Conservation (phyloP, 2,888 invertebrate species). For the Aricia artaxerxes region DNA sequence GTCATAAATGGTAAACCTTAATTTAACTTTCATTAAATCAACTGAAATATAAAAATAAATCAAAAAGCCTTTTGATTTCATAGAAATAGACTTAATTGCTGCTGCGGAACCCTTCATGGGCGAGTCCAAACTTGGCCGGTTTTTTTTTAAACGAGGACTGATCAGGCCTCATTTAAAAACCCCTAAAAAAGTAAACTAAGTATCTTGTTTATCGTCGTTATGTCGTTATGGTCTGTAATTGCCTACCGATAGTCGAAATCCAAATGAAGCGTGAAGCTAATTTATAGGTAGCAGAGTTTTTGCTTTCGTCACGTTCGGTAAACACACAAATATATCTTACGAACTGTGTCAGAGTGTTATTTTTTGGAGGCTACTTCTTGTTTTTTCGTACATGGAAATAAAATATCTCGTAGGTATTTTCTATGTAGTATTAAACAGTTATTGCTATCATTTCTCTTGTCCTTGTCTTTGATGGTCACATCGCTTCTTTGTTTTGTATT, state of each 20-base stretch:
- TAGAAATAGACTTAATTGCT: too few relatives aligned
- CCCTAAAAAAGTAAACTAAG: too few relatives aligned
- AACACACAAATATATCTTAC: conserved; percentile 32
- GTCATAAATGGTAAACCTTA: too few relatives aligned
- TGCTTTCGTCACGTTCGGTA: conserved; percentile 24
- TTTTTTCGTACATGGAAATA: not conserved
- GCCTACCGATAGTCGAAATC: not conserved
- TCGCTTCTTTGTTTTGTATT: not conserved
- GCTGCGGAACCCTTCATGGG: too few relatives aligned
- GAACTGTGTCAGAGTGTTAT: conserved; percentile 18
- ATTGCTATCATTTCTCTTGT: not conserved
- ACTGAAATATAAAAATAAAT: too few relatives aligned
- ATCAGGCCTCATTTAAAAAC: too few relatives aligned
- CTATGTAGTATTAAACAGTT: not conserved
- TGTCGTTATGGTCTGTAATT: not conserved
- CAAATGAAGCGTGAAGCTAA: conserved; percentile 11
- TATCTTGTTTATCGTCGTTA: too few relatives aligned
- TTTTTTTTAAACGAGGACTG: too few relatives aligned
- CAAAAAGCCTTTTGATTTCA: too few relatives aligned
- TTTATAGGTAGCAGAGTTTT: not conserved
- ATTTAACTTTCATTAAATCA: too few relatives aligned
- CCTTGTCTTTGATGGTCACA: not conserved
- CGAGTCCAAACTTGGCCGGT: too few relatives aligned
- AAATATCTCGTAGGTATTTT: not conserved
- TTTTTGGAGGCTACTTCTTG: not conserved